Percentiles rank a stretch among this genome's conserved stretches.
These are phyloP conservation scores for Fulica atra DNA, from an alignment of 2,113 vertebrate species.

Conservation along the genomic window DNA sequence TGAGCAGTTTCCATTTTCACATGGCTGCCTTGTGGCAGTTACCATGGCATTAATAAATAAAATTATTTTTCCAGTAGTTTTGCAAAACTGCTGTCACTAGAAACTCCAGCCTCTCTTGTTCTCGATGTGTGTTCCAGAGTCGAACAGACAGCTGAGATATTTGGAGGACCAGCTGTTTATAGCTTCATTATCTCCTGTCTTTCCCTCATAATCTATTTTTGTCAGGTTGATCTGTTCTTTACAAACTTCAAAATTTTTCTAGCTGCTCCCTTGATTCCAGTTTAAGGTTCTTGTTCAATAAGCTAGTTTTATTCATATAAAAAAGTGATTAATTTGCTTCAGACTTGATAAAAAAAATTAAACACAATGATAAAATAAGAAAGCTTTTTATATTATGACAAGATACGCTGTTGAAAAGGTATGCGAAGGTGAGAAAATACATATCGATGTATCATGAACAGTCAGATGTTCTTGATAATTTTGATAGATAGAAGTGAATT, in stretches of 20 bases:
- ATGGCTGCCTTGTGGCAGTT: not conserved
- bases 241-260: not conserved
- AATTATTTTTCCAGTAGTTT: not conserved
- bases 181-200: not conserved
- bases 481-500: not conserved
- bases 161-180: not conserved
- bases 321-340: not conserved
- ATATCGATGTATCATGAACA: accelerated
- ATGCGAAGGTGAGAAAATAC: not conserved
- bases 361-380: not conserved
- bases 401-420: not conserved
- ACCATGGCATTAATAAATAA: not conserved
- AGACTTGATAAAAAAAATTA: not conserved
- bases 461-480: not conserved
- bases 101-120: not conserved
- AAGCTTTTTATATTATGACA: not conserved
- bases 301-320: not conserved
- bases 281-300: not conserved
- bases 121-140: not conserved
- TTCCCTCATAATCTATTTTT: not conserved
- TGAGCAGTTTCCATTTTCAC: not conserved
- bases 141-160: not conserved
- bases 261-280: not conserved
- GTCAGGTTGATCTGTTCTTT: not conserved
- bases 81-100: not conserved